phyloP scores from a whole-genome alignment of 2,888 invertebrate species.

The Tholera decimalis region DNA sequence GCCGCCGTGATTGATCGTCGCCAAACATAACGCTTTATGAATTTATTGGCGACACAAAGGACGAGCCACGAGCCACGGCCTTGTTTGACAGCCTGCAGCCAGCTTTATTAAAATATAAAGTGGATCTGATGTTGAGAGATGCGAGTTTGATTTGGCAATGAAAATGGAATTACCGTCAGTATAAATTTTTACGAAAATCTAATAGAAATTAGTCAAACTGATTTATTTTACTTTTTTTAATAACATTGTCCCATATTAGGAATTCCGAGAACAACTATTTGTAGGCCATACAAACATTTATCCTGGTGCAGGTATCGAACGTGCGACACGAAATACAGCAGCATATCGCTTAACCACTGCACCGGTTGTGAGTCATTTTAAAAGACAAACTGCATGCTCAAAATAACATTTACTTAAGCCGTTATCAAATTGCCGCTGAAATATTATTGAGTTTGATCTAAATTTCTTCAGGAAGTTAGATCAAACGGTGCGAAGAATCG shows the following conservation, averaged over 20 bases:
- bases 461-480: slow-evolving; percentile 43
- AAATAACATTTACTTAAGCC: slow-evolving; percentile 19
- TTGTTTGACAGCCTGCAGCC: slow-evolving; percentile 23
- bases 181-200: no score
- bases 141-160: neutral
- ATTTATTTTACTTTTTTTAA: no score
- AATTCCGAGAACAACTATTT: no score
- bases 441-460: slow-evolving; percentile 36
- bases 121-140: slow-evolving; percentile 27
- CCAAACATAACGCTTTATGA: slow-evolving; percentile 53
- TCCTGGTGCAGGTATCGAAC: no score
- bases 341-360: no score
- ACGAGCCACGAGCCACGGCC: slow-evolving; percentile 19
- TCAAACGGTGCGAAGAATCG: slow-evolving; percentile 44
- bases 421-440: slow-evolving; percentile 19
- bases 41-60: slow-evolving; percentile 54
- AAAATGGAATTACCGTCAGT: slow-evolving; percentile 1
- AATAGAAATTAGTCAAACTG: neutral
- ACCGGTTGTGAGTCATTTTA: no score
- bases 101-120: slow-evolving; percentile 44
- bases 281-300: no score
- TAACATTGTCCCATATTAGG: no score
- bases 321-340: no score
- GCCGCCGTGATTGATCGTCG: slow-evolving; percentile 58
- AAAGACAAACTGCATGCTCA: neutral